Base-by-base conservation (phyloP, 2,113 vertebrate species). In the Fukomys damarensis region DNA sequence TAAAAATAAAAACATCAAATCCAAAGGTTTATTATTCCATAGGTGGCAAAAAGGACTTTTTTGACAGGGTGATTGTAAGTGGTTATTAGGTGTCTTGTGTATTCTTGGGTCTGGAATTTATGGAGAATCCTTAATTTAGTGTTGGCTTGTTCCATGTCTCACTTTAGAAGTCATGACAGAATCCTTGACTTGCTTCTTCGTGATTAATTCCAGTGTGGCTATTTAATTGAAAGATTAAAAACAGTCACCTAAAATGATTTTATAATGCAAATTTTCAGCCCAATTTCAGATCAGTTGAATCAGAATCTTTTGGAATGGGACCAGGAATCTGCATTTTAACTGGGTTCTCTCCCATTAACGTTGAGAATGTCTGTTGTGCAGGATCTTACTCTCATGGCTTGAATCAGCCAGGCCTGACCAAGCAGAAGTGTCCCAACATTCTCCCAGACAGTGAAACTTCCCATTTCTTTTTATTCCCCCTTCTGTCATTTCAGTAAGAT, bases 311-410 rank as follows among this genome's bases (percentile, higher is more conserved):
- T 81, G 30, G 81, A 86, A 61, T 83, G 11, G 46, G n/a, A 20
- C 89, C 32, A 49, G 54, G 38, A 83, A 79, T 77, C 43, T 90
- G 61, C 41, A 46, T 91, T 90, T 95, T 72, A 58, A 89, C 30
- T 28, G 20, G 81, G 22, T 11, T 83, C 46, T 26, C 38, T 82
- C 17, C 74, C 59, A 68, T 54, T 43, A 66, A 7, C 46, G 58
- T 66, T 20, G 61, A 82, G 63, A 86, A 38, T 19, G 43, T 76
- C 22, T 54, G 19, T n/a, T 59, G 6, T n/a, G 16, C 43, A 54
- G 28, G 58, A 20, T 68, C 26, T 59, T 86, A 4, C 1, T 59
- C 12, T 66, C 0, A 9, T 85, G 46, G 20, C 32, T 49, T 24
- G 4, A 46, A 59, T 63, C 26, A 28, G 26, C 74, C 56, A 32